phyloP scores from a whole-genome alignment of 2,888 invertebrate species.

The Lasioglossum oenotherae region DNA sequence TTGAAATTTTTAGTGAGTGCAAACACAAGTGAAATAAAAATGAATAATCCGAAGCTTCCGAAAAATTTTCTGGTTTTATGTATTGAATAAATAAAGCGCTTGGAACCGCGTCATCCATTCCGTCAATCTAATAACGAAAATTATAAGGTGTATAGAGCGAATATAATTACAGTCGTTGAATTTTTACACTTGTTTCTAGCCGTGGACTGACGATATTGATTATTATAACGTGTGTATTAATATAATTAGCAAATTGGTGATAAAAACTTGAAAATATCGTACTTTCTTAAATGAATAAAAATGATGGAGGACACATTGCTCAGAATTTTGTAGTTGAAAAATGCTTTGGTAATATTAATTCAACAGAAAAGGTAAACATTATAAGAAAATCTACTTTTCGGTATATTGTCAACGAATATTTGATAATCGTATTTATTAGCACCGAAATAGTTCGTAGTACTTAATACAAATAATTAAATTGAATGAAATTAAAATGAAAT shows the following conservation, averaged over 20 bases:
- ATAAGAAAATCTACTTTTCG: too few species aligned
- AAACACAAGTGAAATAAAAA: conserved; percentile 32
- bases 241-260: neutral
- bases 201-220: neutral
- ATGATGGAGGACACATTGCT: too few species aligned
- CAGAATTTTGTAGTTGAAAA: too few species aligned
- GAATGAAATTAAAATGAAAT: too few species aligned
- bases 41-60: conserved; percentile 28
- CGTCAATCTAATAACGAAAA: neutral
- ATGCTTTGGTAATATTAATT: too few species aligned
- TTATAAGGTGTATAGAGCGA: neutral
- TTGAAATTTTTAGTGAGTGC: conserved; percentile 30
- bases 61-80: conserved; percentile 12
- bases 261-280: neutral
- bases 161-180: neutral
- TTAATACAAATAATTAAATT: too few species aligned
- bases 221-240: neutral
- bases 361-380: too few species aligned
- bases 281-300: neutral
- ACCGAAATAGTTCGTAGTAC: too few species aligned
- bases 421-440: too few species aligned
- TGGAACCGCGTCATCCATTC: neutral
- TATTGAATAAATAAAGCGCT: neutral
- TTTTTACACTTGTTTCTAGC: neutral
- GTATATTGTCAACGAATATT: too few species aligned